Evolutionary conservation across 2,113 vertebrate genomes (phyloP).

Genomic region (Nanorana parkeri): DNA sequence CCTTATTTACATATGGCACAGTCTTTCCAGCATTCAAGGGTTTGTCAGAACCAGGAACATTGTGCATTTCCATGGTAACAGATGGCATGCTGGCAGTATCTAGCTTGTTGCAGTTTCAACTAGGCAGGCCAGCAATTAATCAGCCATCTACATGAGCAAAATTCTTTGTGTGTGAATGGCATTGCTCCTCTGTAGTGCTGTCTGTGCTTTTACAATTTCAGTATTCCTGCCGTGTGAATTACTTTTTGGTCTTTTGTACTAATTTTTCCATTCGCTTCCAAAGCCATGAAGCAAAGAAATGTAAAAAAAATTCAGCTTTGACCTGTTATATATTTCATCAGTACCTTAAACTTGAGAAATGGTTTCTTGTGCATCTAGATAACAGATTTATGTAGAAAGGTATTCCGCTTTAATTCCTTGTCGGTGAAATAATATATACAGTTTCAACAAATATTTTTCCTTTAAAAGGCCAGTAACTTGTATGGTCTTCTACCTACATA

Average conservation of each 20-base stretch:
- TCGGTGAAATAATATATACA: not conserved
- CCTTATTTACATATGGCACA: constrained; percentile 90
- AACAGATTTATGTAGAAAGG: not conserved
- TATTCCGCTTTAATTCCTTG: not conserved
- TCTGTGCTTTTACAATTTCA: constrained; percentile 83
- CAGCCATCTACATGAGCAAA: constrained; percentile 87
- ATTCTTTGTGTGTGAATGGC: constrained; percentile 87
- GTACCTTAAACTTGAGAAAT: constrained; percentile 37
- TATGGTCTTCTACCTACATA: too few relatives aligned
- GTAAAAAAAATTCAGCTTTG: constrained; percentile 50
- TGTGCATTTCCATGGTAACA: constrained; percentile 92
- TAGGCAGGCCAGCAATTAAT: constrained; percentile 89
- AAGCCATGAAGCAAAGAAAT: constrained; percentile 64
- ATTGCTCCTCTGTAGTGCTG: constrained; percentile 83
- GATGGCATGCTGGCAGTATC: constrained; percentile 89
- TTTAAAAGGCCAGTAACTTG: too few relatives aligned
- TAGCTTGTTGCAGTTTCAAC: constrained; percentile 86
- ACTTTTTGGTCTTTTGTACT: constrained; percentile 69
- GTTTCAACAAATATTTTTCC: too few relatives aligned
- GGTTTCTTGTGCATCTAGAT: constrained; percentile 4
- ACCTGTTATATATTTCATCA: constrained; percentile 36
- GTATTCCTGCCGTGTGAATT: constrained; percentile 85
- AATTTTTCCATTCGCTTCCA: constrained; percentile 75
- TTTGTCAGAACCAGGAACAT: constrained; percentile 87
- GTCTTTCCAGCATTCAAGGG: constrained; percentile 86